Conservation (phyloP, 2,888 invertebrate genomes). For the Minunthozetes semirufus region DNA sequence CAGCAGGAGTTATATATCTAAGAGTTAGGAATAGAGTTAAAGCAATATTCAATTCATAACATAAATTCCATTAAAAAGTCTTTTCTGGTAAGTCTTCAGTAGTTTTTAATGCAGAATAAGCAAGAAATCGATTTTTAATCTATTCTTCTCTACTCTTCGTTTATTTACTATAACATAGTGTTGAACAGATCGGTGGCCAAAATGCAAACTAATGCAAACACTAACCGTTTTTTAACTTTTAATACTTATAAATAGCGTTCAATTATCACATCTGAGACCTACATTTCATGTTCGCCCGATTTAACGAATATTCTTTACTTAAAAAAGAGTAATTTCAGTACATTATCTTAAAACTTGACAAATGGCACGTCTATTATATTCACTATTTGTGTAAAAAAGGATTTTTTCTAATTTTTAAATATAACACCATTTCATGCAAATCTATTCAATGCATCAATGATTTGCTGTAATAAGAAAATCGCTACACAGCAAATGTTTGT, state of each 20-base stretch:
- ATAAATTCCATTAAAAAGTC: slow-evolving; percentile 12
- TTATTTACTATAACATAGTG: not conserved
- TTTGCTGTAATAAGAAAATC: slow-evolving; percentile 15
- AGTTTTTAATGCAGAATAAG: slow-evolving; percentile 16
- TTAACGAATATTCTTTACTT: slow-evolving; percentile 1
- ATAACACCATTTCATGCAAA: not conserved
- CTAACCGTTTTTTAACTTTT: slow-evolving; percentile 4
- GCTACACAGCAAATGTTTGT: slow-evolving; percentile 12
- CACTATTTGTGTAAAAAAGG: not conserved
- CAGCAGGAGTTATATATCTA: slow-evolving; percentile 15
- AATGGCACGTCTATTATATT: slow-evolving; percentile 21
- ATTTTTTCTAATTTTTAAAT: slow-evolving; percentile 23
- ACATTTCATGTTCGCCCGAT: slow-evolving; percentile 17
- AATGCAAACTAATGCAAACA: slow-evolving; percentile 12
- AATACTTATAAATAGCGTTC: slow-evolving; percentile 17
- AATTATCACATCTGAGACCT: slow-evolving; percentile 24
- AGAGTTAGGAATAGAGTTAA: not conserved
- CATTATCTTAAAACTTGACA: slow-evolving; percentile 24
- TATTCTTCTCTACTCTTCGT: not conserved
- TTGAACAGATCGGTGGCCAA: not conserved
- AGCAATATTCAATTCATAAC: slow-evolving; percentile 4
- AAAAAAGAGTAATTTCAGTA: not conserved
- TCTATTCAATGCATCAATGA: not conserved
- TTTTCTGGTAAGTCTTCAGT: slow-evolving; percentile 4
- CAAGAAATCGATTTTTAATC: slow-evolving; percentile 25